Evolutionary conservation across 2,797 vertebrate species (phyloP), one percentile per base, ranked within the genome.

Genomic region (Neosilurus hyrtlii): DNA sequence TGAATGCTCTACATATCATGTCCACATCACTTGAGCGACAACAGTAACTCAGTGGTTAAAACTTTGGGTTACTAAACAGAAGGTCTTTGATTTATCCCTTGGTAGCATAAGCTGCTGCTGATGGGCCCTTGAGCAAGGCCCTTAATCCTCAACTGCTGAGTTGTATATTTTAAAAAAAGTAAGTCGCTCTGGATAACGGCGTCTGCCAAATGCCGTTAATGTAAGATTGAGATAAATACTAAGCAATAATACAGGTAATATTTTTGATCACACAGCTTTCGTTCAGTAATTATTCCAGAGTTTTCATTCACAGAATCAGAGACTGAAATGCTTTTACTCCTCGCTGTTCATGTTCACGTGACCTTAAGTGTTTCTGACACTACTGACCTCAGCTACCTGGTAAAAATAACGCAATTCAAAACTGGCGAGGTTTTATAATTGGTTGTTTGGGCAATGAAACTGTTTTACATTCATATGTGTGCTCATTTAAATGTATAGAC

Each of bases 191-290:
- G 4, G 43, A 43, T 5, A 1, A 43, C 4, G 43, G 43, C 8
- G 43, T 43, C 43, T 43, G 8, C 43, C 43, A 8, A 43, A 43
- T 43, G 8, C 43, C 8, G 43, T 43, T 4, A 43, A 43, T 8
- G 43, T 43, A 65, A 73, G 76, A 70, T 82, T 43, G 76, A 80
- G 57, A 82, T 72, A 77, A 85, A 74, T 79, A 77, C 80, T 67
- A 86, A 82, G 86, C 77, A 83, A 86, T 78, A 84, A 87, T 68
- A 80, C 72, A 78, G 57, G 80, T 63, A 71, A 72, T 68, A 79
- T 67, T 75, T 85, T 76, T 82, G 65, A 83, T 75, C 82, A 82
- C 73, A 63, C 62, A 51, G 63, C 37, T 78, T 87, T 84, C 14
- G 30, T 51, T 66, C 51, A 51, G 35, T 76, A 81, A 83, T 82